Conservation (phyloP, 2,797 vertebrate genomes). For the Sebastes trivittatus region DNA sequence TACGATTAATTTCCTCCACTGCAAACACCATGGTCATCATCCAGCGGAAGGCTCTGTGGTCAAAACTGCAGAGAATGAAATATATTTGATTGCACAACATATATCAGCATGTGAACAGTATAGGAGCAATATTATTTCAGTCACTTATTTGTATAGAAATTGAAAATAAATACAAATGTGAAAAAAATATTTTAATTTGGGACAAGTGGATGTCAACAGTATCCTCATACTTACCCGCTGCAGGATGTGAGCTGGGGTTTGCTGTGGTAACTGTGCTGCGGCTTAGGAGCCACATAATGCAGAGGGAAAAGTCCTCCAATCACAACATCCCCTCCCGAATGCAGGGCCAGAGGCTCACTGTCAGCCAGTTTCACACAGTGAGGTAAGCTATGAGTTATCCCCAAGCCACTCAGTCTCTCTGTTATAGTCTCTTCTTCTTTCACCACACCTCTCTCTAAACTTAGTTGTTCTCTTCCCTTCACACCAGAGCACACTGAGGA, state of each 20-base stretch:
- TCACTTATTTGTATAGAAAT: background rate
- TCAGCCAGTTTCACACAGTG: conserved; percentile 60
- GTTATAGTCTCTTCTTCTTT: background rate
- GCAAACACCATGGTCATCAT: conserved; percentile 85
- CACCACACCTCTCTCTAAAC: background rate
- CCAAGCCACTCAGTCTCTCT: background rate
- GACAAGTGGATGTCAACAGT: background rate
- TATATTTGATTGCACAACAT: background rate
- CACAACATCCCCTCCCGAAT: conserved; percentile 71
- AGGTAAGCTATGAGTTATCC: background rate
- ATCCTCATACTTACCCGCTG: conserved; percentile 71
- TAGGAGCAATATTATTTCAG: background rate
- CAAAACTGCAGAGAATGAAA: conserved; percentile 68
- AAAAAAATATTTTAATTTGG: background rate
- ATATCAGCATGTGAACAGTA: background rate
- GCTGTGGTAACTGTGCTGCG: conserved; percentile 58
- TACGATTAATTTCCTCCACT: conserved; percentile 81
- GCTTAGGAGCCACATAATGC: conserved; percentile 67
- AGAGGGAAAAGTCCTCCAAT: conserved; percentile 82
- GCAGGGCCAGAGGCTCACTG: conserved; percentile 54
- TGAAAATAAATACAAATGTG: background rate
- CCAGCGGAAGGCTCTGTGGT: conserved; percentile 81
- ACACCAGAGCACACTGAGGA: conserved; percentile 9
- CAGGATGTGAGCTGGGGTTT: conserved; percentile 64
- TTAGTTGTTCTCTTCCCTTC: background rate